Conservation (phyloP, 2,888 invertebrate genomes). For the Sinelater perroti region DNA sequence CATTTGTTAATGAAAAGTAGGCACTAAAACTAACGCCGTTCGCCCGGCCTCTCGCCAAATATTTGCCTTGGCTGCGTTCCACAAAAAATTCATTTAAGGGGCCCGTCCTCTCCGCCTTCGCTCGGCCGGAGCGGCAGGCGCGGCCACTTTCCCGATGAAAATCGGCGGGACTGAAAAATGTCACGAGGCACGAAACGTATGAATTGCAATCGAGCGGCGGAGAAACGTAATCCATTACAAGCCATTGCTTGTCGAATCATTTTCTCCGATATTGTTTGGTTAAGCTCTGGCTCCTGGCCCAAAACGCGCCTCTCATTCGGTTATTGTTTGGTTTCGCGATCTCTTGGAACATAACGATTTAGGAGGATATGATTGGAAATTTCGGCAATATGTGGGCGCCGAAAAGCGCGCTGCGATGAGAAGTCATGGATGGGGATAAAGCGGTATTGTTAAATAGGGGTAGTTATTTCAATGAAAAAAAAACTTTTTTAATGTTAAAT, state of each 20-base stretch:
- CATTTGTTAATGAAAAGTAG: too few species aligned
- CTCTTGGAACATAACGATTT: constrained; percentile 15
- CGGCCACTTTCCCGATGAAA: too few species aligned
- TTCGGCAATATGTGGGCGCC: constrained; percentile 25
- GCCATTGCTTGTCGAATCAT: constrained; percentile 24
- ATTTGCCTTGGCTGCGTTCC: too few species aligned
- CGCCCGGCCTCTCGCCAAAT: too few species aligned
- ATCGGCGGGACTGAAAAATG: too few species aligned
- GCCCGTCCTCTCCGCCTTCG: too few species aligned
- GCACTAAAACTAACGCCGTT: too few species aligned
- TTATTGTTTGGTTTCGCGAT: constrained; percentile 26
- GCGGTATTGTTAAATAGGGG: background rate
- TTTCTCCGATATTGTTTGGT: constrained; percentile 30
- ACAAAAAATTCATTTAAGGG: too few species aligned
- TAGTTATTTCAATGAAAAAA: constrained; percentile 1
- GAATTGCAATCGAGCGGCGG: constrained; percentile 15
- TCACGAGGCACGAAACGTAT: constrained; percentile 18
- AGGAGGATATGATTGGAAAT: constrained; percentile 12
- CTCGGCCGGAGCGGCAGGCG: too few species aligned
- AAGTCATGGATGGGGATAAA: too few species aligned
- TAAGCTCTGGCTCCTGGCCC: constrained; percentile 24
- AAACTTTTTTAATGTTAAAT: too few species aligned
- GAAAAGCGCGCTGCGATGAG: too few species aligned
- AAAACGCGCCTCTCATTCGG: constrained; percentile 16
- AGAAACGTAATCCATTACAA: constrained; percentile 20